Base-by-base conservation (phyloP, 2,797 vertebrate genomes). In the Cryptoblepharus egeriae region DNA sequence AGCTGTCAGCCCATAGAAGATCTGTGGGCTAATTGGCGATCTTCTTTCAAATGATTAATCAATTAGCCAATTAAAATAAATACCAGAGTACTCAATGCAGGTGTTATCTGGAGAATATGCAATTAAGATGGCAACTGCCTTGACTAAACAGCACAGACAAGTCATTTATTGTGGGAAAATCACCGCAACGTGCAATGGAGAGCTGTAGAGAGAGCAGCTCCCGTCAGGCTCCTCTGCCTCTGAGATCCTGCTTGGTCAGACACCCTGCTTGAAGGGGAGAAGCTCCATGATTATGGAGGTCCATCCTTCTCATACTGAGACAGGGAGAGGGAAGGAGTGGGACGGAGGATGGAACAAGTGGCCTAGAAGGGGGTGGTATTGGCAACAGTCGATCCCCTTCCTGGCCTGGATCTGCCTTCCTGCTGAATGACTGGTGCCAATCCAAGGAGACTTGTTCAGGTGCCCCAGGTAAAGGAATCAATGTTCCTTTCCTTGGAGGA, bases 51-150 rank as follows among this genome's bases (percentile, higher is more conserved):
- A 79, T 84, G 82, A 84, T 84, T 84, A 84, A 84, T 84, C 82
- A 84, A 84, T 84, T 84, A 79, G 52, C 77, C 77, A 74, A 84
- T 84, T 84, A 79, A 84, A 84, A 84, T 79, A 84, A 84, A 84
- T 74, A 75, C 76, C 79, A 79, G 76, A 74, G 82, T 74, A 78
- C 63, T 84, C 70, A 35, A 35, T 67, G 76, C 70, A 79, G 82
- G 77, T 79, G 77, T 79, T 84, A 79, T 84, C 82, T 79, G 67
- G 82, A 84, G 82, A 84, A 49, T 84, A 79, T 79, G 77, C 82
- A 84, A 84, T 84, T 84, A 84, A 79, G 82, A 84, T 2, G 12
- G 76, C 70, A 75, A 79, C 78, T 84, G 76, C 77, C 82, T 84
- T 79, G 70, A 79, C 82, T 84, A 84, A 84, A 84, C 61, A 84